Base-by-base conservation (phyloP, 1,140 invertebrate genomes). In the Drosophila arawakana region DNA sequence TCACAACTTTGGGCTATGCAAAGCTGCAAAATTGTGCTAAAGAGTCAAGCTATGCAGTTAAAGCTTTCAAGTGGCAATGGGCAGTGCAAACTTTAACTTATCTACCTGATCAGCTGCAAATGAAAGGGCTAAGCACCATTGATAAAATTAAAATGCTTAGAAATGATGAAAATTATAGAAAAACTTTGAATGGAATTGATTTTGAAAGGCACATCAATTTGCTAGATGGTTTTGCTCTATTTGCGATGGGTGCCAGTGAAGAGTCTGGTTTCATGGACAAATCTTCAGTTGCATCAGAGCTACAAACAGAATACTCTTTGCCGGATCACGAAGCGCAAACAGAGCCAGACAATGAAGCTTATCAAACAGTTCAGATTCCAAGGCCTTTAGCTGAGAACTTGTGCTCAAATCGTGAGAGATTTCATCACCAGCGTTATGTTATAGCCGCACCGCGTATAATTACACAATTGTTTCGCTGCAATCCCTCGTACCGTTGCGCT, bases 381-480 rank as follows among this genome's bases (percentile, higher is more conserved):
- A 1, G 8, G 0, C 44, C 18, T 21, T 8, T 6, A 21, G 8
- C 15, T 25, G 47, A 35, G 0, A 10, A 0, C 8, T 41, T 41
- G 3, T 11, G 9, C 4, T 4, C 39, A 2, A 41, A 4, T 3
- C 9, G 39, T 11, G 11, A 4, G 7, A 18, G 8, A 8, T 79
- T 68, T 43, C 52, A 88, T 2, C 73, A 82, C 13, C 49, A 77
- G 11, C 57, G 70, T 0, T 39, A 88, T 8, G 21, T 77, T 0
- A 69, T 86, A 34, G 73, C 55, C 7, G 82, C 79, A 1, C 77
- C 82, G 0, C 49, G 46, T 4, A 47, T 8, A 8, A 54, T 86
- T 15, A 9, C 80, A n/a, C 15, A 66, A 6, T 49, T 57, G 3
- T 73, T 86, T 4, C 71, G 82, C 11, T 67, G 69, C 9, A 83